Base-by-base conservation (phyloP, 2,113 vertebrate species). In the Scatophagus argus region DNA sequence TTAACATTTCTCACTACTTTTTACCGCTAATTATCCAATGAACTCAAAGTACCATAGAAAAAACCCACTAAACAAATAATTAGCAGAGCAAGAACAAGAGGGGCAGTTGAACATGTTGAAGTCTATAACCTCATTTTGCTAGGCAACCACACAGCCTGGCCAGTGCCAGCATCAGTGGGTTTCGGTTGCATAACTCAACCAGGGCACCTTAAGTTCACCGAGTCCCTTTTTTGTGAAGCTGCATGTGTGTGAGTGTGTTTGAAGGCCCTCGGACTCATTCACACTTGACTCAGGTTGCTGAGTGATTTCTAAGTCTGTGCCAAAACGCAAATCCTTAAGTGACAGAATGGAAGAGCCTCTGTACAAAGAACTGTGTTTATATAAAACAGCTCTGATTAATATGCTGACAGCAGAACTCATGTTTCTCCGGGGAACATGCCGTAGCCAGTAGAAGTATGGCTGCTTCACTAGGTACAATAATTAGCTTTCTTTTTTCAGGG, bases 401-500 rank as follows among this genome's bases (percentile, higher is more conserved):
- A 74, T 43, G 64, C 36, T 82, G 66, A 69, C 87, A 83, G 70
- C 19, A 5, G 13, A 56, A 38, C 63, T 76, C 38, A 19, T 44
- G 16, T 70, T 70, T 84, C 38, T 75, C 77, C 39, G 31, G 58
- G 36, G 38, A 74, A 61, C 77, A 77, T 74, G 80, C 51, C 21
- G n/a, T 13, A 74, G 65, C 70, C 63, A 27, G 76, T 27, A 31
- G 7, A 84, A 54, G 62, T 49, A 34, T 55, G 43, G 19, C 2
- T 14, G 27, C 47, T 49, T 77, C 1, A 7, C 31, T 27, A 3
- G 6, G 5, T 31, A 19, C 27, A 77, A n/a, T 73, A 81, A 82
- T 38, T 74, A 27, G 1, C 23, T 34, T 47, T 83, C 54, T 78
- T 16, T 64, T 89, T 62, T 86, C 86, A 99, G 98, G 98, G 98